phyloP scores from a whole-genome alignment of 2,113 vertebrate genomes.

The Toxotes jaculatrix region DNA sequence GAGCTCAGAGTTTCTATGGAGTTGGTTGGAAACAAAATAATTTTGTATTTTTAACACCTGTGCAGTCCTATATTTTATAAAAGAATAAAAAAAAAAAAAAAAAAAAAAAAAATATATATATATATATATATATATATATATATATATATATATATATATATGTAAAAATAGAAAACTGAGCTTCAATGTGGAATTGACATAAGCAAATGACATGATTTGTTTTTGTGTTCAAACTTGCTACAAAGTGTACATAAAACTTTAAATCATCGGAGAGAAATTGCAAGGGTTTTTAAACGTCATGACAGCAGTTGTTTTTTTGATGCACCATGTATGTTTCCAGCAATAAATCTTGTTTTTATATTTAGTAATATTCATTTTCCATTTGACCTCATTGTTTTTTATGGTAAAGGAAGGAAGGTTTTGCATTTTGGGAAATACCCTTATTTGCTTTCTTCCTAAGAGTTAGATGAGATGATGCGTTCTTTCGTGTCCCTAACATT shows the following conservation, averaged over 20 bases:
- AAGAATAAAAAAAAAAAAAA: background rate
- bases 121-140: constrained; percentile 18
- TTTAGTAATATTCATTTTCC: constrained; percentile 29
- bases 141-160: constrained; percentile 5
- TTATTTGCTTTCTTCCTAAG: background rate
- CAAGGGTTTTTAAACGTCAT: constrained; percentile 16
- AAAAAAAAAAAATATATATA: constrained; percentile 3
- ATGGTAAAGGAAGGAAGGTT: background rate
- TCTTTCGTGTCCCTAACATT: background rate
- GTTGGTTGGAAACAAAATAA: constrained; percentile 30
- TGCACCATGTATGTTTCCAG: constrained; percentile 62
- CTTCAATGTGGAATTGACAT: constrained; percentile 36
- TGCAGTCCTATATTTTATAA: constrained; percentile 32
- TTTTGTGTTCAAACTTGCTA: constrained; percentile 38
- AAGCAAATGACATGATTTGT: constrained; percentile 30
- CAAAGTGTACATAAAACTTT: constrained; percentile 57
- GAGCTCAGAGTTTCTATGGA: constrained; percentile 13
- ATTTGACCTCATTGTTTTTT: constrained; percentile 32
- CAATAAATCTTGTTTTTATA: constrained; percentile 75
- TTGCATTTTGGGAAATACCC: background rate
- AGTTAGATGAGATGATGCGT: background rate
- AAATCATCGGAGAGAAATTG: background rate
- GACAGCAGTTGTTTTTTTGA: constrained; percentile 35
- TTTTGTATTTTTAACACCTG: constrained; percentile 33
- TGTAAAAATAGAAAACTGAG: constrained; percentile 24